Evolutionary conservation across 2,888 invertebrate species (phyloP).

Genomic region (Platycnemis pennipes): DNA sequence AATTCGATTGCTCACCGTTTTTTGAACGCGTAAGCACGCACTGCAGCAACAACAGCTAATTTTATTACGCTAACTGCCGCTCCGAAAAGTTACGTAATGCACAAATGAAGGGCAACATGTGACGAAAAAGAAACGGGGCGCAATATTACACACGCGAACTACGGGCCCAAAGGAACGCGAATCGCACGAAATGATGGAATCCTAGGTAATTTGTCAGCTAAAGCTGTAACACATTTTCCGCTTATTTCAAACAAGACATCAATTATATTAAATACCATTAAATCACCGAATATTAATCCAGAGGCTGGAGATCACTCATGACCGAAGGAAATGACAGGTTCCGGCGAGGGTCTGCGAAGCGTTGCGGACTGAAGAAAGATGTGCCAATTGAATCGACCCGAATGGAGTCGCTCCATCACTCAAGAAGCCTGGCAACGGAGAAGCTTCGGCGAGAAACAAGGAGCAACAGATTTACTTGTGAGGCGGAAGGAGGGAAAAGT

Average conservation of each 20-base stretch:
- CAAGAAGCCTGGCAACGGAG: not conserved
- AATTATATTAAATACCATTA: not conserved
- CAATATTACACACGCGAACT: not conserved
- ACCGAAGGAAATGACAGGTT: not conserved
- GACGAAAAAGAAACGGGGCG: not conserved
- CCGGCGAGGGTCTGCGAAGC: not conserved
- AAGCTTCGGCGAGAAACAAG: slow-evolving; percentile 33
- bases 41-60: not conserved
- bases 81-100: not conserved
- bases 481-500: not conserved
- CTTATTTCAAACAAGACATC: not conserved
- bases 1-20: not conserved
- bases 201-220: not conserved
- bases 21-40: not conserved
- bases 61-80: not conserved
- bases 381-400: not conserved
- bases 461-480: slow-evolving; percentile 64
- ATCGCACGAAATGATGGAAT: not conserved
- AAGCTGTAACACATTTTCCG: not conserved
- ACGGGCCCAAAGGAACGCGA: not conserved
- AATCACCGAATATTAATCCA: not conserved
- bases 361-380: not conserved
- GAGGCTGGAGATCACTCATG: not conserved
- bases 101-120: not conserved
- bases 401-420: slow-evolving; percentile 1